Conservation (phyloP, 2,888 invertebrate genomes). For the Hypena proboscidalis region DNA sequence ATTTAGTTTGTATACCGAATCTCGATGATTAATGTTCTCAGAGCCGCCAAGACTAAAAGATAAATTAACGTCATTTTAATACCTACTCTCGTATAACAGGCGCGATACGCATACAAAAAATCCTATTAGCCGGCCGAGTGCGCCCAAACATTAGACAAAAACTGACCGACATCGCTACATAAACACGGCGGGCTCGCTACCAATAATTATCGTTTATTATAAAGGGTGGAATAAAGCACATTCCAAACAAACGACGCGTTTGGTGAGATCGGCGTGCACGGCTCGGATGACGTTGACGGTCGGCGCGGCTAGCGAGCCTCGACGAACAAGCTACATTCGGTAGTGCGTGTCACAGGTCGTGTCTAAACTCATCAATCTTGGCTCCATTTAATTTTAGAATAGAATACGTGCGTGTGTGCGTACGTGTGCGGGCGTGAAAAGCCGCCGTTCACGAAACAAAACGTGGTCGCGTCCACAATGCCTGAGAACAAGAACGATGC, state of each 20-base stretch:
- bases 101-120: slow-evolving; percentile 64
- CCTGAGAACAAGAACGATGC: slow-evolving; percentile 60
- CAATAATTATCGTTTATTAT: slow-evolving; percentile 77
- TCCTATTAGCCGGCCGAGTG: slow-evolving; percentile 73
- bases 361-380: slow-evolving; percentile 83
- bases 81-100: slow-evolving; percentile 60
- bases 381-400: slow-evolving; percentile 78
- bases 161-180: slow-evolving; percentile 60
- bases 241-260: slow-evolving; percentile 61
- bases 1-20: slow-evolving; percentile 54
- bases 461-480: slow-evolving; percentile 76
- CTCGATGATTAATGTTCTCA: slow-evolving; percentile 60
- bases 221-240: slow-evolving; percentile 78
- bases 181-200: slow-evolving; percentile 60
- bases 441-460: slow-evolving; percentile 69
- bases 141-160: slow-evolving; percentile 71
- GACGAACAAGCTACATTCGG: slow-evolving; percentile 66
- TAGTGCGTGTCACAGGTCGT: slow-evolving; percentile 84
- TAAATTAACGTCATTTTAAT: slow-evolving; percentile 74
- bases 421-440: slow-evolving; percentile 56
- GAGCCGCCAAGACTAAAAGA: slow-evolving; percentile 57
- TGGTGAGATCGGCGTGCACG: slow-evolving; percentile 20
- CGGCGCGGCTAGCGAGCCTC: slow-evolving; percentile 14
- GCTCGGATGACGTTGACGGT: too few relatives aligned
- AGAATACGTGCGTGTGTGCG: slow-evolving; percentile 55